These are phyloP conservation scores for Drosophila paulistorum DNA, from an alignment of 1,140 invertebrate genomes.

Conservation along the genomic window DNA sequence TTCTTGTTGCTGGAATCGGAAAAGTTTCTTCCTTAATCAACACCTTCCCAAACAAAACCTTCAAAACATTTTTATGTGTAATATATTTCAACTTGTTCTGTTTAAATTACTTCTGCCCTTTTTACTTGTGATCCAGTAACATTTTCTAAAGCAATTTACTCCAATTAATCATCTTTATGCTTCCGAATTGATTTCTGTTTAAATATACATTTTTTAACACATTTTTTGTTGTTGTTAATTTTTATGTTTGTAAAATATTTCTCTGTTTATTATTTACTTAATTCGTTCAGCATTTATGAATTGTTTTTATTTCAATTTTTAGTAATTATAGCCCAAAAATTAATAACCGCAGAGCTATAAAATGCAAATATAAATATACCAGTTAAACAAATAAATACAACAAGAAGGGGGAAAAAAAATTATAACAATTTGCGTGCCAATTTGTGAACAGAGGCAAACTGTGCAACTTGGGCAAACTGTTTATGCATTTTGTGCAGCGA, in stretches of 20 bases:
- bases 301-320: slow-evolving; percentile 12
- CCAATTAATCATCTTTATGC: background rate
- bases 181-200: background rate
- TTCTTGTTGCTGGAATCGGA: too few relatives aligned
- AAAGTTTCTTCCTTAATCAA: too few relatives aligned
- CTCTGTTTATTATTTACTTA: too few relatives aligned
- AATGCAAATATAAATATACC: slow-evolving; percentile 8
- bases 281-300: background rate
- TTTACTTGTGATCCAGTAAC: too few relatives aligned
- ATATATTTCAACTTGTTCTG: too few relatives aligned
- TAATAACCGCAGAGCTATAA: slow-evolving; percentile 11
- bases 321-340: background rate
- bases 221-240: too few relatives aligned
- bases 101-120: too few relatives aligned
- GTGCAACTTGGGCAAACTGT: slow-evolving; percentile 52
- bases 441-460: slow-evolving; percentile 63
- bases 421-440: slow-evolving; percentile 74
- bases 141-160: too few relatives aligned
- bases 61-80: too few relatives aligned
- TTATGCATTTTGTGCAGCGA: slow-evolving; percentile 80
- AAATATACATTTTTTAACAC: too few relatives aligned
- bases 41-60: too few relatives aligned
- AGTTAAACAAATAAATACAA: slow-evolving; percentile 59
- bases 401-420: background rate
- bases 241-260: too few relatives aligned